phyloP scores from a whole-genome alignment of 2,113 vertebrate species.

The Strigops habroptila region DNA sequence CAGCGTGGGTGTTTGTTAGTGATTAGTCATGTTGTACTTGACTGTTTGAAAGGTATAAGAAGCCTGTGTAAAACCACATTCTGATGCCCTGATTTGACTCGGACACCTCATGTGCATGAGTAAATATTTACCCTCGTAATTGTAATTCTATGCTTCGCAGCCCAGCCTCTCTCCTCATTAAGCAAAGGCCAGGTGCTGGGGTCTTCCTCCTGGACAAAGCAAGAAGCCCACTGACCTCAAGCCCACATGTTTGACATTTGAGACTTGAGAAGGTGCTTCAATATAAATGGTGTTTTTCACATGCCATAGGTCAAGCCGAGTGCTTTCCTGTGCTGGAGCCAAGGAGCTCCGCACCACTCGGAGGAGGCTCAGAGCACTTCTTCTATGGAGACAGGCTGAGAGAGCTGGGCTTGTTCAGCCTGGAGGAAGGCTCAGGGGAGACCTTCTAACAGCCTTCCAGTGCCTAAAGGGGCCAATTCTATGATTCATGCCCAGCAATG shows the following conservation, averaged over 20 bases:
- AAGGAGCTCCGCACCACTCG: accelerated
- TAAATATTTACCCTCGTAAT: neutral
- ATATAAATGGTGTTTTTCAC: neutral
- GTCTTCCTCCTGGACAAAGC: neutral
- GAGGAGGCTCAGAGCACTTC: neutral
- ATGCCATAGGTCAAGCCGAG: neutral
- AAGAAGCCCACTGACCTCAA: neutral
- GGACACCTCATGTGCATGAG: no score
- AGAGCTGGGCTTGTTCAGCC: neutral
- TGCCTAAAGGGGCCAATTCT: neutral
- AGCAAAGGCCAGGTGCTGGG: accelerated
- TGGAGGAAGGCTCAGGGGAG: neutral
- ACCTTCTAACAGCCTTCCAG: neutral
- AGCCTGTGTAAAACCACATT: neutral
- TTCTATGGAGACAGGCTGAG: neutral
- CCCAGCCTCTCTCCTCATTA: accelerated
- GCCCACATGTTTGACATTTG: accelerated
- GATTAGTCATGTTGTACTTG: neutral
- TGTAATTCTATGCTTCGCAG: neutral
- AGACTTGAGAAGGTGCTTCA: neutral
- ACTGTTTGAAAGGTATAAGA: neutral
- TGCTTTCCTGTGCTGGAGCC: neutral
- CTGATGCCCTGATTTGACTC: neutral
- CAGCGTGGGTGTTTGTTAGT: no score
- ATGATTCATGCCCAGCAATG: neutral